phyloP scores from a whole-genome alignment of 1,140 invertebrate genomes.

The Drosophila nebulosa region DNA sequence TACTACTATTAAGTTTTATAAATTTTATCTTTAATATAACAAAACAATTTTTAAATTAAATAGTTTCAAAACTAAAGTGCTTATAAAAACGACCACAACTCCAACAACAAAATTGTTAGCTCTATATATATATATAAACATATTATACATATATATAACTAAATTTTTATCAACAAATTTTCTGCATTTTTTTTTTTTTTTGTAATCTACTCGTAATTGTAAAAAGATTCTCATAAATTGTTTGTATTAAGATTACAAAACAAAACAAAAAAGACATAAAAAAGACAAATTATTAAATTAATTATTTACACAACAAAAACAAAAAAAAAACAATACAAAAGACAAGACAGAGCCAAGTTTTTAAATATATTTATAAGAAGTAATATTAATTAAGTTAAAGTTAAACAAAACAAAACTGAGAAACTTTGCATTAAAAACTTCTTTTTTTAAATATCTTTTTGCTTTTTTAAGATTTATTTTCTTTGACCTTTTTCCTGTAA shows the following conservation, averaged over 20 bases:
- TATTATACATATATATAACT: slow-evolving; percentile 31
- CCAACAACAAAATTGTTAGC: slow-evolving; percentile 51
- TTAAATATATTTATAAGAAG: slow-evolving; percentile 43
- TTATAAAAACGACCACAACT: slow-evolving; percentile 47
- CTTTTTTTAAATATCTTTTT: slow-evolving; percentile 23
- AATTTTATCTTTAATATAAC: slow-evolving; percentile 13
- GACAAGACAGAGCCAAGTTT: slow-evolving; percentile 47
- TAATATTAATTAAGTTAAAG: slow-evolving; percentile 22
- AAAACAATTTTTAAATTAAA: slow-evolving; percentile 16
- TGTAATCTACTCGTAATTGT: slow-evolving; percentile 49
- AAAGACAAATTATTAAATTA: background rate
- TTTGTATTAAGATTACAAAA: slow-evolving; percentile 54
- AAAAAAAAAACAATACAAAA: background rate
- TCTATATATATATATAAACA: slow-evolving; percentile 26
- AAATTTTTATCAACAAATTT: slow-evolving; percentile 43
- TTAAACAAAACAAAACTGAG: slow-evolving; percentile 1
- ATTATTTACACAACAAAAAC: background rate
- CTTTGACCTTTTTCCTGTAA: background rate
- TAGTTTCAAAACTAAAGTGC: slow-evolving; percentile 70
- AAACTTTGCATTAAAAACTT: slow-evolving; percentile 20
- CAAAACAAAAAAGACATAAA: background rate
- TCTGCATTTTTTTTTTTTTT: slow-evolving; percentile 54
- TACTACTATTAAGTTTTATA: slow-evolving; percentile 4
- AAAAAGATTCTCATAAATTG: slow-evolving; percentile 76
- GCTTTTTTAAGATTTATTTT: slow-evolving; percentile 44